Base-by-base conservation (phyloP, 2,113 vertebrate species). In the Syngnathus floridae region DNA sequence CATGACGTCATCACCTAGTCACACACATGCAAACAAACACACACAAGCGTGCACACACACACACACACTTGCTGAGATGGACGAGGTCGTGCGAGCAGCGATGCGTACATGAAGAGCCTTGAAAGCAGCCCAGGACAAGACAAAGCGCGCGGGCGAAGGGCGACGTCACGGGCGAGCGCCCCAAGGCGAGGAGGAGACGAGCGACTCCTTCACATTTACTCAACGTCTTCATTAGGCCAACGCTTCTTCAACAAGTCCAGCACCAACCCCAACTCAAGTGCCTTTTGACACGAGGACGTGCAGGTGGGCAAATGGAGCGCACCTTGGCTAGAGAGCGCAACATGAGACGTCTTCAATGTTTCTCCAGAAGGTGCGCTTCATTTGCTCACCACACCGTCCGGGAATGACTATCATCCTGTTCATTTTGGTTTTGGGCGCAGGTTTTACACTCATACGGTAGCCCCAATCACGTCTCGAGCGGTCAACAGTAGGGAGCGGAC, bases 61-160 rank as follows among this genome's bases (percentile, higher is more conserved):
- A 46, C 45, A 54, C 52, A 9, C 52, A 26, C 52, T 5, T 14
- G 12, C 41, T 14, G 43, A 46, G 13, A 46, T 19, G n/a, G n/a
- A 54, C 12, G 57, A 60, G 5, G 37, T 60, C 37, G n/a, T n/a
- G 36, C n/a, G 37, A 60, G 36, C 57, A 21, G 37, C 19, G 36
- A 37, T 22, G 58, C 19, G 58, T 16, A 61, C 21, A 43, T 41
- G 10, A 22, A 61, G 43, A 61, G 59, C 38, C 38, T 61, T 61
- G 38, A 61, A 61, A 61, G 59, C 35, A 40, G 36, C 40, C 5
- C n/a, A 22, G 41, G 59, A 61, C 7, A 22, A 31, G 54, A 56
- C 22, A 61, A 61, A 61, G 38, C 40, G 38, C n/a, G 43, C 14
- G 5, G 43, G 43, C 43, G 43, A 41, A 11, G 8, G 36, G n/a